phyloP scores from a whole-genome alignment of 2,797 vertebrate genomes.

The Toxotes lorentzi region DNA sequence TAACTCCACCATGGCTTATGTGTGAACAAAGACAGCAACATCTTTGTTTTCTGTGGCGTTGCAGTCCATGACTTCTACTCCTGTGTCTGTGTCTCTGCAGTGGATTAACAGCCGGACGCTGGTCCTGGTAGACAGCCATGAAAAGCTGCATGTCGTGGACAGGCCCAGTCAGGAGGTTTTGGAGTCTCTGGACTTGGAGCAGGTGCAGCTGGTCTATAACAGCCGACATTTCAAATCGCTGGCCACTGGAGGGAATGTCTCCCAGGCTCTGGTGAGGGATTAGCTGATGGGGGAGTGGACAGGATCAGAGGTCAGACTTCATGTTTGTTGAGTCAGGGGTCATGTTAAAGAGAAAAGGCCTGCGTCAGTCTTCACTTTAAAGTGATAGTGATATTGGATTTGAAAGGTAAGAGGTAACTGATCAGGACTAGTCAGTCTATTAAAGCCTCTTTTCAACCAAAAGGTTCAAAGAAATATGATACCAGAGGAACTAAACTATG shows the following conservation, averaged over 20 bases:
- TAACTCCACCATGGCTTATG: neutral
- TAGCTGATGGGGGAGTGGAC: constrained; percentile 61
- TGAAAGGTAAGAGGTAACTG: neutral
- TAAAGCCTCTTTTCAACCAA: no score
- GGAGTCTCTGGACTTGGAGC: constrained; percentile 93
- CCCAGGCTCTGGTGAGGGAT: constrained; percentile 93
- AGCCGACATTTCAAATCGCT: constrained; percentile 98
- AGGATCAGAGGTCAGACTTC: constrained; percentile 55
- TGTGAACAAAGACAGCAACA: neutral
- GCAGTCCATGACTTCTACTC: neutral
- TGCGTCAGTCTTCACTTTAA: neutral
- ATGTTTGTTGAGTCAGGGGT: neutral
- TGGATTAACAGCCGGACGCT: constrained; percentile 96
- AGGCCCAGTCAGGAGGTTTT: constrained; percentile 93
- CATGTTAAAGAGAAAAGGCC: neutral
- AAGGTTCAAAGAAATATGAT: neutral
- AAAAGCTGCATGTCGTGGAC: constrained; percentile 95
- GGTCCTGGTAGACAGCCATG: constrained; percentile 94
- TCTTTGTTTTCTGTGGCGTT: neutral
- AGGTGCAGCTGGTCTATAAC: constrained; percentile 96
- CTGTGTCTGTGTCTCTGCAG: constrained; percentile 74
- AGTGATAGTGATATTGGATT: neutral
- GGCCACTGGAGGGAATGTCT: constrained; percentile 97
- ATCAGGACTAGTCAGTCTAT: neutral
- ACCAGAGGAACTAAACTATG: neutral